A percentile compares a stretch with the other conserved stretches of the same genome.
phyloP scores from a whole-genome alignment of 2,888 invertebrate genomes.

The Fragum whitleyi region DNA sequence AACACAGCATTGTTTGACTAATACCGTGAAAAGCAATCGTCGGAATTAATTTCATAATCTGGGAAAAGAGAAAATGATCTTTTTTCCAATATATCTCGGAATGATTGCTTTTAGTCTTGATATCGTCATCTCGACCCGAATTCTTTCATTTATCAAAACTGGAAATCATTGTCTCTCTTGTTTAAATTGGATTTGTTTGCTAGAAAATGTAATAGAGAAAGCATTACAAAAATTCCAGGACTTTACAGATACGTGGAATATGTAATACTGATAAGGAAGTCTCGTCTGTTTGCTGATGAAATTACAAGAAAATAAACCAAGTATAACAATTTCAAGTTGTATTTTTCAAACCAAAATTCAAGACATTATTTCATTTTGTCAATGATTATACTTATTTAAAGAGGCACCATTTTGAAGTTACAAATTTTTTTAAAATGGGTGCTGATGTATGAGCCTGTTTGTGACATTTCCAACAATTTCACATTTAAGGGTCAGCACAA shows the following conservation, averaged over 20 bases:
- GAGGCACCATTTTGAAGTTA: too few species aligned
- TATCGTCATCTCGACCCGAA: constrained; percentile 51
- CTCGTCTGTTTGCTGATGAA: constrained; percentile 15
- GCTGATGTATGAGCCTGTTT: too few species aligned
- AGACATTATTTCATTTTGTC: too few species aligned
- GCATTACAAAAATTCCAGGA: constrained; percentile 24
- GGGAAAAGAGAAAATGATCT: constrained; percentile 64
- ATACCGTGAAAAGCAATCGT: constrained; percentile 61
- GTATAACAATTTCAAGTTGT: too few species aligned
- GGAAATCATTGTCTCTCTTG: constrained; percentile 23
- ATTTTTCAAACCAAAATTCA: too few species aligned
- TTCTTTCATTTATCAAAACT: constrained; percentile 53
- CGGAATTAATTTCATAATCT: constrained; percentile 69
- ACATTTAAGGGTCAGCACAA: too few species aligned
- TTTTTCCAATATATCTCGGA: constrained; percentile 62
- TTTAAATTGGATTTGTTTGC: constrained; percentile 39
- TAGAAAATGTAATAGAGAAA: constrained; percentile 29
- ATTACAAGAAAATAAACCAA: too few species aligned
- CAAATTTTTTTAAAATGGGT: too few species aligned
- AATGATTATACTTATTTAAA: too few species aligned
- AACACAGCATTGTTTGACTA: constrained; percentile 64
- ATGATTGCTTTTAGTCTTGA: constrained; percentile 61
- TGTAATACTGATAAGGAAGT: constrained; percentile 21
- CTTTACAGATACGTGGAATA: constrained; percentile 31
- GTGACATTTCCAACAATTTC: too few species aligned